phyloP scores from a whole-genome alignment of 2,797 vertebrate genomes.

The Cynodonichthys magdalenae region DNA sequence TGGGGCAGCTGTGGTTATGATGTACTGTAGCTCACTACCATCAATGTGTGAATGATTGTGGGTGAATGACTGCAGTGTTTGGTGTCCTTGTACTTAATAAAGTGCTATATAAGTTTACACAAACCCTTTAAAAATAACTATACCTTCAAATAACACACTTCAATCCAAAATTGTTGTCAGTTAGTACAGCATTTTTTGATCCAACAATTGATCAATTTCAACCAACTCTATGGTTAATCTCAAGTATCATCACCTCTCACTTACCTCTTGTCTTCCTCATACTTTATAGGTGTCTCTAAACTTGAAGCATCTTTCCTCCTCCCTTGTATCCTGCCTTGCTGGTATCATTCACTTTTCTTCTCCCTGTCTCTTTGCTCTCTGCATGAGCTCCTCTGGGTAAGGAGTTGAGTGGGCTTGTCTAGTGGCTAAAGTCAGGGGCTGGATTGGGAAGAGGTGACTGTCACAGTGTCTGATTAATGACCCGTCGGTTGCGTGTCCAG shows the following conservation, averaged over 20 bases:
- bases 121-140: not conserved
- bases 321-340: slow-evolving; percentile 49
- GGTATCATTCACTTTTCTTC: slow-evolving; percentile 57
- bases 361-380: slow-evolving; percentile 55
- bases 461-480: slow-evolving; percentile 99
- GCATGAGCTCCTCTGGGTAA: slow-evolving; percentile 77
- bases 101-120: not conserved
- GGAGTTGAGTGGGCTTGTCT: slow-evolving; percentile 75
- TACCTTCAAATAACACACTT: not conserved
- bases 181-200: slow-evolving; percentile 18
- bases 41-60: too few relatives aligned
- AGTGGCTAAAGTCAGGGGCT: slow-evolving; percentile 70
- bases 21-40: too few relatives aligned
- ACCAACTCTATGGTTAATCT: slow-evolving; percentile 9
- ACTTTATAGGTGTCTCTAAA: slow-evolving; percentile 40
- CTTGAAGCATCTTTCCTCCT: slow-evolving; percentile 51
- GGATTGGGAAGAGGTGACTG: slow-evolving; percentile 90
- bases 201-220: slow-evolving; percentile 12
- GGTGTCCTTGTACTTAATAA: not conserved
- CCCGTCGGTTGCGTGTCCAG: slow-evolving; percentile 98
- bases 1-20: too few relatives aligned
- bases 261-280: slow-evolving; percentile 44
- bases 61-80: too few relatives aligned
- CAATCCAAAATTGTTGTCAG: not conserved
- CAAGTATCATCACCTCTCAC: slow-evolving; percentile 32